These are phyloP conservation scores for Enteromius argenteus DNA, from an alignment of 2,797 vertebrate genomes.

Conservation along the genomic window DNA sequence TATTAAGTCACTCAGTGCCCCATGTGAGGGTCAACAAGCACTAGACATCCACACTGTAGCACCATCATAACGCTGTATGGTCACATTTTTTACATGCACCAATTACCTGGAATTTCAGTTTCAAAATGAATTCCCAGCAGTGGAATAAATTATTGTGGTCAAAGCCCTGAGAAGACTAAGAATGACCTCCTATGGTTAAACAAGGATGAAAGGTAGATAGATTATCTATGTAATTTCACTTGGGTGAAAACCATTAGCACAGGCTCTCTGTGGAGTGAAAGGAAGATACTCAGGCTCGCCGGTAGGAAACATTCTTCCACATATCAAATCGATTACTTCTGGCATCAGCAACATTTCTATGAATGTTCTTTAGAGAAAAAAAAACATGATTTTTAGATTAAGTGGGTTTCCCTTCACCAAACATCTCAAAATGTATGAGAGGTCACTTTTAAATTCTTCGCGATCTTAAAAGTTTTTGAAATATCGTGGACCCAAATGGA, in stretches of 20 bases:
- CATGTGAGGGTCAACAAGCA: slow-evolving; percentile 28
- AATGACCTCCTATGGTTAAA: slow-evolving; percentile 23
- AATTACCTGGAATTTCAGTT: slow-evolving; percentile 17
- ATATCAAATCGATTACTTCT: slow-evolving; percentile 17
- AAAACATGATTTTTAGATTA: not conserved
- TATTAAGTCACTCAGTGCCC: slow-evolving; percentile 32
- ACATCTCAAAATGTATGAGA: not conserved
- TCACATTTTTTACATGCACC: not conserved
- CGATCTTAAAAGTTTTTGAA: not conserved
- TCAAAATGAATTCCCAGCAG: slow-evolving; percentile 29
- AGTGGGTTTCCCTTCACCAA: not conserved
- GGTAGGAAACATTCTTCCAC: not conserved
- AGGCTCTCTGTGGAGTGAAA: not conserved
- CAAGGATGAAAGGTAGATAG: slow-evolving; percentile 26
- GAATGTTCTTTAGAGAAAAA: not conserved
- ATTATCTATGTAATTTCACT: slow-evolving; percentile 28
- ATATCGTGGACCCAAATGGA: not conserved
- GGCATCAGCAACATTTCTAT: slow-evolving; percentile 3
- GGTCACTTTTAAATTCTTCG: not conserved
- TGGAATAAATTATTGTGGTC: slow-evolving; percentile 20
- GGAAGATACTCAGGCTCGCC: not conserved
- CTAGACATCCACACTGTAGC: not conserved
- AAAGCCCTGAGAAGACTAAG: not conserved
- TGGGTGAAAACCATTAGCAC: not conserved
- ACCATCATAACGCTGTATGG: not conserved